Base-by-base conservation (phyloP, 1,140 invertebrate species). In the Nasonia vitripennis region DNA sequence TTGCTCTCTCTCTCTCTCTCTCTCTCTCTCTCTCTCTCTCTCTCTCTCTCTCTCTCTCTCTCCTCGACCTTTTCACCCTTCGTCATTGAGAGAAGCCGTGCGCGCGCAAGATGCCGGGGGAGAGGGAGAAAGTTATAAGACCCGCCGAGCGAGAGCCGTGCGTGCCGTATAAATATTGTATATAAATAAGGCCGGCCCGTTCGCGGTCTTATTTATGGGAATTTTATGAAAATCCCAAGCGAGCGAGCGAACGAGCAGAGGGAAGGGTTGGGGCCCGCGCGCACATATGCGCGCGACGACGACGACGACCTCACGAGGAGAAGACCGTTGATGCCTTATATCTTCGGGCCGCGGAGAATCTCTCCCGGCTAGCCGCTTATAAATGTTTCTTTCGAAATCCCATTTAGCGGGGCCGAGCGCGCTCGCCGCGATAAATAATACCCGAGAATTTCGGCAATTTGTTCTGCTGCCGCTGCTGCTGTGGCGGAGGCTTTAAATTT, bases 91-190 rank as follows among this genome's bases (percentile, higher is more conserved):
- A 27, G 68, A 71, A 34, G 11, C 73, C 11, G 41, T 12, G 20
- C 27, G 48, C 27, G 48, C 41, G 67, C 31, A 79, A 37, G 27
- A 62, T 68, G 70, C 75, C 23, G 62, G 67, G 37, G 91, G 90
- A 92, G 12, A 78, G 79, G 87, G 79, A 84, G 80, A 83, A 68
- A 81, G 89, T 92, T 92, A 92, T 92, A 89, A 90, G 88, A 86
- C 89, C 89, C 83, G 78, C 45, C 75, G 70, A 87, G 27, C 27
- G 88, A 87, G 81, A 37, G 84, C 89, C 87, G 89, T 91, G 90
- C 90, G 87, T 90, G 85, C 87, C 91, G 85, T 91, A 91, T 91
- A 91, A 91, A 91, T 91, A 91, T 91, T 91, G 88, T 91, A 89
- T 90, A 91, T 90, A 91, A 91, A 91, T 91, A 91, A 91, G 88